Base-by-base conservation (phyloP, 2,113 vertebrate species). In the Pachypanchax playfairii region DNA sequence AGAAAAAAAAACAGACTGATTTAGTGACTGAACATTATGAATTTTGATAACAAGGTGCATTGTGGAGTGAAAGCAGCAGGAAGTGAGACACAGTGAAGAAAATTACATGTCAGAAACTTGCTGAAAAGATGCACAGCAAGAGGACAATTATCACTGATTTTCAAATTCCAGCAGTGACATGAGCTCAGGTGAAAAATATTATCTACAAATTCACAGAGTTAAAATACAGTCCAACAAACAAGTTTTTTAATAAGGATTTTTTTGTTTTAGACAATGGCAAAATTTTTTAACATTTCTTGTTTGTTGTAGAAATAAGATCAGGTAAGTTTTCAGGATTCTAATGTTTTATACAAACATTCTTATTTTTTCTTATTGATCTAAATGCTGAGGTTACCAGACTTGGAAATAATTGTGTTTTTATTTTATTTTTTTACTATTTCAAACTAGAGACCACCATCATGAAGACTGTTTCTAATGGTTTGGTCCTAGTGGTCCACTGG, bases 61-160 rank as follows among this genome's bases (percentile, higher is more conserved):
- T 20, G 9, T 4, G 53, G 70, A 68, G 70, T 14, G 54, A 80
- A 77, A 68, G 63, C 60, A 44, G 69, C 58, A 35, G 68, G 49
- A 70, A 60, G 28, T 35, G 59, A 83, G 82, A 73, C 70, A 53
- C 70, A 63, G 65, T 65, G 63, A 65, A 31, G 65, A 70, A 76
- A 83, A 85, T 84, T 65, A 70, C 61, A 69, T 71, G 79, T 77
- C 74, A 74, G 61, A 65, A 64, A 73, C 36, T 48, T 44, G 65
- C 52, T 56, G 71, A 73, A 75, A 55, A 65, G 63, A 72, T 42
- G 71, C 63, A 65, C 58, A 65, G 65, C 3, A 14, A 75, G 47
- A 58, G 41, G 4, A 29, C 69, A 75, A 76, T 75, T 54, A 56
- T 29, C n/a, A 38, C 13, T 57, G 22, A 65, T 71, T 73, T 70